Conservation (phyloP, 2,797 vertebrate genomes). For the Lithobates sylvaticus region DNA sequence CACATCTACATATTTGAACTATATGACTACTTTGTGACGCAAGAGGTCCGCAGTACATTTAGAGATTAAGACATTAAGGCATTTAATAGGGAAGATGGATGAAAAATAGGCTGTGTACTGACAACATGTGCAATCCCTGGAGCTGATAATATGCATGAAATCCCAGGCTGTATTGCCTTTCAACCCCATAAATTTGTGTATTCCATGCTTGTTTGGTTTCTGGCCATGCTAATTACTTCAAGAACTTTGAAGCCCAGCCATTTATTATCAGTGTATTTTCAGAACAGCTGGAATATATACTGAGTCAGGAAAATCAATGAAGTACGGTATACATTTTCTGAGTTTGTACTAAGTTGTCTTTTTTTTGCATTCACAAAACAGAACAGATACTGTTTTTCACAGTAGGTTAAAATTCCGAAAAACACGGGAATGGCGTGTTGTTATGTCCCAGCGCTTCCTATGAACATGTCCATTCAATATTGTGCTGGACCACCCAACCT, state of each 20-base stretch:
- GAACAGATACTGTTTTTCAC: background rate
- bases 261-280: constrained; percentile 26
- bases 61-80: background rate
- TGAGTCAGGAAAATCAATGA: constrained; percentile 2
- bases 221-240: constrained; percentile 31
- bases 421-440: background rate
- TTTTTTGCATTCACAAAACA: background rate
- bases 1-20: background rate
- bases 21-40: background rate
- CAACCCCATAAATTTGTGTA: constrained; percentile 39
- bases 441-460: background rate
- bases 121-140: background rate
- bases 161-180: constrained; percentile 18
- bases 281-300: constrained; percentile 37
- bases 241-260: constrained; percentile 39
- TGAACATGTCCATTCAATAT: background rate
- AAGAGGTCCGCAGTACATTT: background rate
- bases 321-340: constrained; percentile 18
- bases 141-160: constrained; percentile 31
- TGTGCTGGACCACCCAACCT: no score
- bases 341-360: background rate
- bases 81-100: background rate
- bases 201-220: constrained; percentile 24
- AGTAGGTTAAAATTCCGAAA: background rate
- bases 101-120: background rate